These are phyloP conservation scores for Nestor notabilis DNA, from an alignment of 2,113 vertebrate genomes.

Conservation along the genomic window DNA sequence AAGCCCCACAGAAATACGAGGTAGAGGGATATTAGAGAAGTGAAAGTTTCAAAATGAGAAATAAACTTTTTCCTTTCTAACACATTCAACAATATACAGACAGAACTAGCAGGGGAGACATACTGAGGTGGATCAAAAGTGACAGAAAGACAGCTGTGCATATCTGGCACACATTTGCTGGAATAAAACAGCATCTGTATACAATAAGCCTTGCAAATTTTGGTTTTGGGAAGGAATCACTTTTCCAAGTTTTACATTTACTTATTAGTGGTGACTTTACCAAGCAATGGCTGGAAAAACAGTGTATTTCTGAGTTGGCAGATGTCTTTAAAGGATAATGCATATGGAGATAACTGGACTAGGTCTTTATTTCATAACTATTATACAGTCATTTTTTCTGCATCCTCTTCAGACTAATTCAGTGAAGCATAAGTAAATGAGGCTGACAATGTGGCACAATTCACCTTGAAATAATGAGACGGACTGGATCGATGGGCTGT, in stretches of 20 bases:
- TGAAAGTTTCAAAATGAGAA: background rate
- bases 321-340: background rate
- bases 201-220: background rate
- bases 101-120: slow-evolving; percentile 4
- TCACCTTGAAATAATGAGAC: slow-evolving; percentile 36
- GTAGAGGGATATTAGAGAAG: background rate
- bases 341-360: background rate
- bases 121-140: slow-evolving; percentile 49
- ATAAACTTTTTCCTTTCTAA: slow-evolving; percentile 33
- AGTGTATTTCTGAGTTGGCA: background rate
- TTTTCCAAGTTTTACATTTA: background rate
- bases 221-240: background rate
- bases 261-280: slow-evolving; percentile 4
- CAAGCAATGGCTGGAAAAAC: background rate
- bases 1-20: background rate
- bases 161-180: slow-evolving; percentile 29
- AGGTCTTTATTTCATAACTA: background rate
- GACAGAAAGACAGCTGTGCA: slow-evolving; percentile 58
- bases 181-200: slow-evolving; percentile 26
- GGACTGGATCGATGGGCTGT: background rate
- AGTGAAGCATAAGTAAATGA: slow-evolving; percentile 35
- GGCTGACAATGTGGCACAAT: background rate
- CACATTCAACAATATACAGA: background rate
- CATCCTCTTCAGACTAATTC: slow-evolving; percentile 11
- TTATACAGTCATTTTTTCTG: background rate